Conservation (phyloP, 2,888 invertebrate genomes). For the Callinectes sapidus region DNA sequence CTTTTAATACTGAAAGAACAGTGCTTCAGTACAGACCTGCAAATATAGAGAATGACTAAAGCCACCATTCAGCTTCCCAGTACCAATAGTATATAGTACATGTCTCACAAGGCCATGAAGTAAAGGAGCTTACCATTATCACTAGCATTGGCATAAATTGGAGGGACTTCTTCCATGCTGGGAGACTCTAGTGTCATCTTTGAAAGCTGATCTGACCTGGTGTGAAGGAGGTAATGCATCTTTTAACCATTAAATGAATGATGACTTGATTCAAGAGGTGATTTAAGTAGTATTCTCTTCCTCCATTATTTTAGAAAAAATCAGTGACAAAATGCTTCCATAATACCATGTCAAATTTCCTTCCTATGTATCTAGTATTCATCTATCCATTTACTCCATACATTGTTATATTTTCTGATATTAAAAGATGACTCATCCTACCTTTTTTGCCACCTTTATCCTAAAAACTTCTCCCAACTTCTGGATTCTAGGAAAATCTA, state of each 20-base stretch:
- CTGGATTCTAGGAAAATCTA: not conserved
- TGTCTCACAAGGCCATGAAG: not conserved
- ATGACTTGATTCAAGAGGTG: not conserved
- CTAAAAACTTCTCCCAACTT: no score
- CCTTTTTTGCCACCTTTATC: no score
- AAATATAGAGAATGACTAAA: not conserved
- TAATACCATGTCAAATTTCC: no score
- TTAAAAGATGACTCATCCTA: no score
- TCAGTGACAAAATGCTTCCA: not conserved
- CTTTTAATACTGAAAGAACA: not conserved
- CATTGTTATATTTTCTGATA: no score
- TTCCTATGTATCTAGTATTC: no score
- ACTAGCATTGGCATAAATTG: slow-evolving; percentile 26
- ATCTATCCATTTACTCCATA: no score
- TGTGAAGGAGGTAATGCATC: not conserved
- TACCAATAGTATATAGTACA: not conserved
- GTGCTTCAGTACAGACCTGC: not conserved
- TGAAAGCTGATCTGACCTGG: slow-evolving; percentile 68
- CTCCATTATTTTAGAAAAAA: not conserved
- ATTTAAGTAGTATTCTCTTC: no score
- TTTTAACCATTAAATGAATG: not conserved
- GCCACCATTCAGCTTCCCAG: not conserved
- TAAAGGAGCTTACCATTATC: slow-evolving; percentile 38
- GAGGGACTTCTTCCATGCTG: slow-evolving; percentile 56
- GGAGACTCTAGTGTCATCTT: slow-evolving; percentile 68